A percentile compares a stretch with the other conserved stretches of the same genome.
Conservation (phyloP, 2,797 vertebrate genomes). For the Lemur catta region DNA sequence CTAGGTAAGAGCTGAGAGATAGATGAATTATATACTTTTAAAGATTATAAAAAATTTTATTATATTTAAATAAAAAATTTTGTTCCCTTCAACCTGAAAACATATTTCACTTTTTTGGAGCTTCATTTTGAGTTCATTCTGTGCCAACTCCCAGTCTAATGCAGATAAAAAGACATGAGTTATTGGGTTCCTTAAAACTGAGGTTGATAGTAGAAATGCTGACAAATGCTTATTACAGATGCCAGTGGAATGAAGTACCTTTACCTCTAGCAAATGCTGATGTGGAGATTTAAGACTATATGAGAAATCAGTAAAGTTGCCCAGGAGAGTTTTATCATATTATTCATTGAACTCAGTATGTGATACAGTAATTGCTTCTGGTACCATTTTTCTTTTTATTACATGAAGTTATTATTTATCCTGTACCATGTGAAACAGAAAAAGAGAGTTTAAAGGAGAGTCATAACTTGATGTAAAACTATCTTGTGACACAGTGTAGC, state of each 20-base stretch:
- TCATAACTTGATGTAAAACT: slow-evolving; percentile 48
- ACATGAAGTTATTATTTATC: slow-evolving; percentile 62
- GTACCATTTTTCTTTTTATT: slow-evolving; percentile 65
- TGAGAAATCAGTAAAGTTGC: slow-evolving; percentile 66
- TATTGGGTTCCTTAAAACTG: slow-evolving; percentile 27
- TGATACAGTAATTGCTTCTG: slow-evolving; percentile 69
- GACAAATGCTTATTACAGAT: slow-evolving; percentile 61
- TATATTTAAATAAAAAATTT: slow-evolving; percentile 64
- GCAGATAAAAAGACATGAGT: slow-evolving; percentile 58
- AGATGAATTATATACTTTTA: background rate
- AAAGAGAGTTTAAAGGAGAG: slow-evolving; percentile 41
- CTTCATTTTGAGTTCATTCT: slow-evolving; percentile 40
- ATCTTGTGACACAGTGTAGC: slow-evolving; percentile 31
- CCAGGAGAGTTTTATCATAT: slow-evolving; percentile 70
- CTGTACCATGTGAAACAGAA: slow-evolving; percentile 44
- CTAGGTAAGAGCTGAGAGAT: background rate
- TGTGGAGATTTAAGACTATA: slow-evolving; percentile 61
- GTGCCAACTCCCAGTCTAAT: slow-evolving; percentile 17
- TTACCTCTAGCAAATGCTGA: slow-evolving; percentile 65
- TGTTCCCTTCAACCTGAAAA: slow-evolving; percentile 27
- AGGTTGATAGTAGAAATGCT: slow-evolving; percentile 49
- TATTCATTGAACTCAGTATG: slow-evolving; percentile 63
- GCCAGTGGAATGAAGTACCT: slow-evolving; percentile 57
- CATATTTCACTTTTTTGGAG: slow-evolving; percentile 31
- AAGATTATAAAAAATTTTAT: slow-evolving; percentile 50